Evolutionary conservation across 2,888 invertebrate species (phyloP).

Genomic region (Matsumyia berberina): DNA sequence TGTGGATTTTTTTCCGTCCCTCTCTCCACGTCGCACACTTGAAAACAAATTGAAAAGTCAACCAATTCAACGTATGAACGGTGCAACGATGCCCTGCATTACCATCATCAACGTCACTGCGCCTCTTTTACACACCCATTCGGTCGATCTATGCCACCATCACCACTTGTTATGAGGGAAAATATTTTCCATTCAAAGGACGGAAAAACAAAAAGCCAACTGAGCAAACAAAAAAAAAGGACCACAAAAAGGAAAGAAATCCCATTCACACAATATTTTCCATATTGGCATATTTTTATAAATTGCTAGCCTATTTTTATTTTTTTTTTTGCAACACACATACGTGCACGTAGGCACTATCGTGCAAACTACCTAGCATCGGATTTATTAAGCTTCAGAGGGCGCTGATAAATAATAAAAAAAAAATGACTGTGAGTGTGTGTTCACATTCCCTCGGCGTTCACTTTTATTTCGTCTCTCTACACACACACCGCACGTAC

Average conservation of each 20-base stretch:
- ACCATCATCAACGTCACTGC: slow-evolving; percentile 57
- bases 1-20: too few relatives aligned
- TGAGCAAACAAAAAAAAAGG: slow-evolving; percentile 60
- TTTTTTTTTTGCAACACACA: slow-evolving; percentile 10
- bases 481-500: slow-evolving; percentile 6
- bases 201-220: slow-evolving; percentile 31
- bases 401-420: slow-evolving; percentile 52
- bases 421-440: slow-evolving; percentile 35
- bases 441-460: slow-evolving; percentile 52
- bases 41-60: slow-evolving; percentile 76
- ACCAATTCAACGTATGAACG: slow-evolving; percentile 70
- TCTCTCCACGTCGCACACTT: slow-evolving; percentile 52
- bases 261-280: slow-evolving; percentile 74
- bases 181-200: slow-evolving; percentile 44
- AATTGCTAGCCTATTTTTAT: slow-evolving; percentile 65
- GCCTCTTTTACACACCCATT: slow-evolving; percentile 28
- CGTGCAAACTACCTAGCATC: slow-evolving; percentile 54
- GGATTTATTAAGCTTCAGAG: slow-evolving; percentile 69
- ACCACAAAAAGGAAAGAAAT: slow-evolving; percentile 56
- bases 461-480: slow-evolving; percentile 54
- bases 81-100: slow-evolving; percentile 59
- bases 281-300: slow-evolving; percentile 77
- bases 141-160: slow-evolving; percentile 29
- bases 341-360: slow-evolving; percentile 16
- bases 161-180: slow-evolving; percentile 49